Base-by-base conservation (phyloP, 1,140 invertebrate genomes). In the Drosophila repletoides region DNA sequence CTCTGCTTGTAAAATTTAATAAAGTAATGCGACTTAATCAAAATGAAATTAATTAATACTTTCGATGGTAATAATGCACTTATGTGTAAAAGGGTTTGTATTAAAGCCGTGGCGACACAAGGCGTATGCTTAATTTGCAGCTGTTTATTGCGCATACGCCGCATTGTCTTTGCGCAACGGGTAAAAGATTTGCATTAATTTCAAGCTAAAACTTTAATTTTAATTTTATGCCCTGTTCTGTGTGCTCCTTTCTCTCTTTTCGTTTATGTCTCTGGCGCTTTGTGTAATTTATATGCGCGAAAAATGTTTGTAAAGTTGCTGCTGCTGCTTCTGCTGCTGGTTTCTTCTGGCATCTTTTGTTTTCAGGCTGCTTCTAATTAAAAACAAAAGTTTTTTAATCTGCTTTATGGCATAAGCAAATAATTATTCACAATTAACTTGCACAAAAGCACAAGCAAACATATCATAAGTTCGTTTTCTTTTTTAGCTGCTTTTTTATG, bases 321-420 rank as follows among this genome's bases (percentile, higher is more conserved):
- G 59, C 31, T 22, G 64, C 26, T 40, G 33, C 21, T 31, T 28
- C 9, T 48, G 31, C 1, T 12, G 22, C 12, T 33, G 33, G 6
- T 49, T n/a, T 52, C 17, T 26, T 14, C 4, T 51, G 46, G 49
- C 43, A 41, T 77, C 73, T 67, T 83, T 83, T 83, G 79, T 83
- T 73, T 60, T 71, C 46, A 24, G 67, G 58, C 79, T 79, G 61
- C 70, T 74, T 84, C 79, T 84, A 86, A 84, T 84, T 84, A 86
- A 84, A 84, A 84, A 79, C 67, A 84, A 84, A 84, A 84, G 80
- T 84, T 84, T 84, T 84, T 86, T 84, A 84, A 84, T 84, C 80
- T 84, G 55, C 80, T 84, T 84, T 84, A 84, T 84, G 63, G 75
- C 61, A 75, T 86, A 86, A 69, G 72, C 61, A 77, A 86, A 79